These are phyloP conservation scores for Neogobius melanostomus DNA, from an alignment of 2,113 vertebrate genomes.

Conservation along the genomic window DNA sequence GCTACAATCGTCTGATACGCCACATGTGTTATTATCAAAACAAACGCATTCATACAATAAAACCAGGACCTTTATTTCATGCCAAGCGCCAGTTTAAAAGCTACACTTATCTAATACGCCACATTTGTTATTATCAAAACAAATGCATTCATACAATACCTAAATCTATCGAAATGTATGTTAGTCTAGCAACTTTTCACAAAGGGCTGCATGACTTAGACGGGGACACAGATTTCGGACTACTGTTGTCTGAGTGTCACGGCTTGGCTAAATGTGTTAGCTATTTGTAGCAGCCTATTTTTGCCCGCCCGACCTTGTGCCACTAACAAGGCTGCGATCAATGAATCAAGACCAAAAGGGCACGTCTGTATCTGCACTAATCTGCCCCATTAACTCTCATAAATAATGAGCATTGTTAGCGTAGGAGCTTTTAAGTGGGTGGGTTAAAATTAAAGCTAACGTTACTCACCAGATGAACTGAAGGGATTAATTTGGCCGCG, in stretches of 20 bases:
- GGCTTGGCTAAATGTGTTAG: slow-evolving; percentile 31
- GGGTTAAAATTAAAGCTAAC: slow-evolving; percentile 13
- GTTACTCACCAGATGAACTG: slow-evolving; percentile 46
- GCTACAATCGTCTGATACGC: neutral
- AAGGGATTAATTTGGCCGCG: slow-evolving; percentile 17
- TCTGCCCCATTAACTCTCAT: neutral
- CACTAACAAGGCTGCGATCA: slow-evolving; percentile 4
- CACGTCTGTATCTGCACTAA: neutral
- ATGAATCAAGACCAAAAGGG: neutral
- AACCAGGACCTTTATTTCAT: too few relatives aligned
- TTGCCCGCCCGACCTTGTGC: slow-evolving; percentile 27
- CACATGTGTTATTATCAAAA: neutral
- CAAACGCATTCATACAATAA: neutral
- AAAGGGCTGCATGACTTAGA: neutral
- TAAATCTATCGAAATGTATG: neutral
- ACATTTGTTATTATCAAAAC: neutral
- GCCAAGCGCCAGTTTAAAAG: neutral
- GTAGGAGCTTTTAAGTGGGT: too few relatives aligned
- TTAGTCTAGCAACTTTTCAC: neutral
- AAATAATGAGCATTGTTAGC: too few relatives aligned
- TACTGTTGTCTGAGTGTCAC: neutral
- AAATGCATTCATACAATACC: neutral
- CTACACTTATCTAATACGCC: neutral
- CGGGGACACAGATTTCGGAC: neutral
- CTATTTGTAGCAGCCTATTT: slow-evolving; percentile 24